Percentiles rank a stretch among this genome's conserved stretches.
Conservation (phyloP, 2,888 invertebrate genomes). For the Marronus borbonicus region DNA sequence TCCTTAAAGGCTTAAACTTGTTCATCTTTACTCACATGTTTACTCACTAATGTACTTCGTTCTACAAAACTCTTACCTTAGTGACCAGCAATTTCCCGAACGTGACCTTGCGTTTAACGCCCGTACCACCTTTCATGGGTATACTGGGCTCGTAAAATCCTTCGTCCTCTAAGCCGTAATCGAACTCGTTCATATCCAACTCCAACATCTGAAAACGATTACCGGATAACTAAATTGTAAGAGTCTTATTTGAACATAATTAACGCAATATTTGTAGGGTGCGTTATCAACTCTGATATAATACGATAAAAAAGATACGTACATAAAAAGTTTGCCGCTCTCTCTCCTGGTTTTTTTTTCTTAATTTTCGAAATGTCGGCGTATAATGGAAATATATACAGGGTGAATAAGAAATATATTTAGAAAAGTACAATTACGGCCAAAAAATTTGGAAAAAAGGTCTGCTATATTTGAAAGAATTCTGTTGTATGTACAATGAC, state of each 20-base stretch:
- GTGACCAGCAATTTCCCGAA: constrained; percentile 64
- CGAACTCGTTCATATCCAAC: constrained; percentile 74
- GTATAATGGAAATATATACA: too few species aligned
- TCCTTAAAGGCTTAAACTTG: too few species aligned
- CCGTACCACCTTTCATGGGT: constrained; percentile 72
- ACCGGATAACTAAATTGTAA: too few species aligned
- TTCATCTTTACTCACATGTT: too few species aligned
- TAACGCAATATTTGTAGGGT: not conserved
- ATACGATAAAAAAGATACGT: not conserved
- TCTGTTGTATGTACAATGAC: too few species aligned
- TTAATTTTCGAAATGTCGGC: not conserved
- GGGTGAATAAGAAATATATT: too few species aligned
- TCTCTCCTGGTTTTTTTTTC: not conserved
- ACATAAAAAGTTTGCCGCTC: not conserved
- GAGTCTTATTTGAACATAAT: too few species aligned
- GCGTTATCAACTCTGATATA: constrained; percentile 3
- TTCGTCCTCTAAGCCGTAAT: constrained; percentile 81
- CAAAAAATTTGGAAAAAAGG: too few species aligned
- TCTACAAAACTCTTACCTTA: constrained; percentile 63
- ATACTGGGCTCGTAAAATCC: constrained; percentile 80
- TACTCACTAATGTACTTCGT: not conserved
- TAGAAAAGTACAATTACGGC: too few species aligned
- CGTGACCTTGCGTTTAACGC: constrained; percentile 65
- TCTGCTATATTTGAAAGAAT: too few species aligned
- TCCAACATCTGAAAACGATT: constrained; percentile 74